Evolutionary conservation across 2,113 vertebrate genomes (phyloP).

Genomic region (Tyrannus savana): DNA sequence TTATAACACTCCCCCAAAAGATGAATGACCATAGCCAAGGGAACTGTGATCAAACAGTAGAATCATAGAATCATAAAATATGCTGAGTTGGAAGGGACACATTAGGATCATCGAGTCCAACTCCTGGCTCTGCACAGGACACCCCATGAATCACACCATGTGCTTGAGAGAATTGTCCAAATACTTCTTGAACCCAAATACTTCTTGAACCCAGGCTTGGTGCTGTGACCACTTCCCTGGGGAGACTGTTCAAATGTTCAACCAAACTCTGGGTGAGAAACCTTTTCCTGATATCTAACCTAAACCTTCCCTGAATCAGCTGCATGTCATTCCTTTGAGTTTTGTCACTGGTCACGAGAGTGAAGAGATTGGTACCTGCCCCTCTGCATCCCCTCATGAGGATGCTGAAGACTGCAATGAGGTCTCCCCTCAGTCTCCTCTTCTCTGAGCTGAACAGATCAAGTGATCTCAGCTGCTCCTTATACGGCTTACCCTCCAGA

Average conservation of each 20-base stretch:
- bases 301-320: background rate
- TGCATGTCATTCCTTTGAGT: rapidly evolving
- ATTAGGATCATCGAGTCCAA: background rate
- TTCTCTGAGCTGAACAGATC: background rate
- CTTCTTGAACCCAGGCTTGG: background rate
- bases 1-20: background rate
- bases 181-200: rapidly evolving
- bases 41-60: background rate
- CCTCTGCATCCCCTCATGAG: background rate
- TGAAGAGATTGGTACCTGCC: background rate
- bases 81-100: background rate
- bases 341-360: background rate
- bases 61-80: rapidly evolving
- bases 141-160: background rate
- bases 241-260: background rate
- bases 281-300: background rate
- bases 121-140: background rate
- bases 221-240: background rate
- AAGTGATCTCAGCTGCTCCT: rapidly evolving
- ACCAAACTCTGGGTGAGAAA: rapidly evolving
- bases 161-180: rapidly evolving
- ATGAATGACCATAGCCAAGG: background rate
- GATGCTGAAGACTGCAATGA: background rate
- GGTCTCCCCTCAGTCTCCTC: background rate
- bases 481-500: rapidly evolving